Conservation (phyloP, 2,113 vertebrate species). For the Mustela lutreola region DNA sequence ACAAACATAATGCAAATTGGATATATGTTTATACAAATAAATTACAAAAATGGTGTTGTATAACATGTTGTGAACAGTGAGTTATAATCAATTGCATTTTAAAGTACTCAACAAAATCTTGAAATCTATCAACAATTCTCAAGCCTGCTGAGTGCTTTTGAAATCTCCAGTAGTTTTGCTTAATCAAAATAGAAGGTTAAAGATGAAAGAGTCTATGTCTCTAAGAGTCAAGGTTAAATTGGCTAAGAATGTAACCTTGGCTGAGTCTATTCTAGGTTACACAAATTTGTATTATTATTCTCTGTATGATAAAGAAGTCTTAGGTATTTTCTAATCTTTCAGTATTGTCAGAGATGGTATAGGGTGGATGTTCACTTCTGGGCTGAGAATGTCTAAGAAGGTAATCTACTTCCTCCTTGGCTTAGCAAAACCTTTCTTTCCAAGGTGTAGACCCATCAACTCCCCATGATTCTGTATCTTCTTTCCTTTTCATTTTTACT, state of each 20-base stretch:
- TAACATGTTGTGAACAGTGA: constrained; percentile 26
- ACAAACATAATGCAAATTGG: not conserved
- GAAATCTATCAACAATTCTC: constrained; percentile 45
- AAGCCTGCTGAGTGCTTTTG: constrained; percentile 54
- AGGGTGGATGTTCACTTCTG: not conserved
- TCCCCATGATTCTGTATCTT: not conserved
- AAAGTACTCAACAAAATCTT: constrained; percentile 47
- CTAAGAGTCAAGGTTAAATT: not conserved
- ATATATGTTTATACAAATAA: constrained; percentile 51
- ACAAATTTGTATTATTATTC: not conserved
- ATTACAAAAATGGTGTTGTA: constrained; percentile 32
- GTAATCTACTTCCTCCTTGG: not conserved
- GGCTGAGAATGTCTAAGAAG: not conserved
- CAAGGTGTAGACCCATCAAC: not conserved
- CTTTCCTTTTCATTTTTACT: not conserved
- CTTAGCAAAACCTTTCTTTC: not conserved
- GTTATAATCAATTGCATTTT: constrained; percentile 62
- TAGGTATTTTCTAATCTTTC: not conserved
- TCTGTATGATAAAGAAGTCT: not conserved
- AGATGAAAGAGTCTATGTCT: constrained; percentile 1
- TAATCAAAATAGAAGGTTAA: constrained; percentile 47
- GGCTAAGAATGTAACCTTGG: constrained; percentile 4
- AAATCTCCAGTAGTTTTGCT: constrained; percentile 57
- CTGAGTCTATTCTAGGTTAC: not conserved
- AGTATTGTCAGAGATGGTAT: not conserved